phyloP scores from a whole-genome alignment of 2,888 invertebrate species.

The Hydrotaea diabolus region DNA sequence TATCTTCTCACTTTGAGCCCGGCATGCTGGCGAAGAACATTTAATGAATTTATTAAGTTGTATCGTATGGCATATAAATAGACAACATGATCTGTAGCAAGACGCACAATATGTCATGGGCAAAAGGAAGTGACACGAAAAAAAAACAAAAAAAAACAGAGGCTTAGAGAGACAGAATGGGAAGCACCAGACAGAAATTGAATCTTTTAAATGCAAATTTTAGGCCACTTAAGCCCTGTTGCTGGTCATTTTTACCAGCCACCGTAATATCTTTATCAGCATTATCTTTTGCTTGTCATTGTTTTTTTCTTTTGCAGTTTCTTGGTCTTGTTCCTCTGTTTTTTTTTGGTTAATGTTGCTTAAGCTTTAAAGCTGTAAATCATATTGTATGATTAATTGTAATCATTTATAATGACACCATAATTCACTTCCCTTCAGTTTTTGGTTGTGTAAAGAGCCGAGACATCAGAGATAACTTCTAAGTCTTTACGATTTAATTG shows the following conservation, averaged over 20 bases:
- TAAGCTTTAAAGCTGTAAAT: slow-evolving; percentile 49
- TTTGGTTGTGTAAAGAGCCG: no score
- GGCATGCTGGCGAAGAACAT: slow-evolving; percentile 11
- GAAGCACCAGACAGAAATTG: no score
- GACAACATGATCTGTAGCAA: neutral
- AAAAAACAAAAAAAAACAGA: no score
- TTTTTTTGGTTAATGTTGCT: slow-evolving; percentile 17
- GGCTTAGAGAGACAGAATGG: no score
- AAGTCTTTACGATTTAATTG: slow-evolving; percentile 1
- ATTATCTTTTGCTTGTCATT: neutral
- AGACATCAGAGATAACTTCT: neutral
- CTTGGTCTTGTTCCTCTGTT: neutral
- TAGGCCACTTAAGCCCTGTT: no score
- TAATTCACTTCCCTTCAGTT: slow-evolving; percentile 37
- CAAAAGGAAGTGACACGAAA: neutral
- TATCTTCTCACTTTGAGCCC: slow-evolving; percentile 39
- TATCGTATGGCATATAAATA: slow-evolving; percentile 27
- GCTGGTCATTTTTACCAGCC: neutral
- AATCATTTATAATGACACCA: slow-evolving; percentile 60
- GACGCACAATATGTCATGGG: neutral
- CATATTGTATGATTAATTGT: slow-evolving; percentile 58
- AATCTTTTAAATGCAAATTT: no score
- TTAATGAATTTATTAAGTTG: slow-evolving; percentile 51
- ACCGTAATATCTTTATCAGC: neutral
- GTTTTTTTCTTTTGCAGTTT: neutral